These are phyloP conservation scores for Caenorhabditis panamensis DNA, from an alignment of 2,888 invertebrate species.

Conservation along the genomic window DNA sequence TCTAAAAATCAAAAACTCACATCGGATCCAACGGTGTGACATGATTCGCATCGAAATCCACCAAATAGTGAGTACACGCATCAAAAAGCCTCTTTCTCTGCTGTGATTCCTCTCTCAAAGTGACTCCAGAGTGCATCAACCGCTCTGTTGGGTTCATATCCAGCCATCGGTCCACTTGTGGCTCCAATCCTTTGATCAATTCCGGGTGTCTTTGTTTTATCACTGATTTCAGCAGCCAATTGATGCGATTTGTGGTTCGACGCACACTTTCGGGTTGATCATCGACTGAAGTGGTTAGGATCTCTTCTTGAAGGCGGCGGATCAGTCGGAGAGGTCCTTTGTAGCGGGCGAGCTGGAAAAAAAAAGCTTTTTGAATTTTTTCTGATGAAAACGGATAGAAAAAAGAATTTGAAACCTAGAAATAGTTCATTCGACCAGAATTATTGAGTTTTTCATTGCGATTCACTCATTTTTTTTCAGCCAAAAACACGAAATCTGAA, in stretches of 20 bases:
- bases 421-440: too few relatives aligned
- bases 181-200: conserved; percentile 62
- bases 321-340: conserved; percentile 75
- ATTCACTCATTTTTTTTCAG: too few relatives aligned
- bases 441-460: too few relatives aligned
- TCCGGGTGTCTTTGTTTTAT: conserved; percentile 71
- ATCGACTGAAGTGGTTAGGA: conserved; percentile 72
- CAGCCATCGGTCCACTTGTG: conserved; percentile 69
- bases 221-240: conserved; percentile 73
- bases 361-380: too few relatives aligned
- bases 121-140: conserved; percentile 58
- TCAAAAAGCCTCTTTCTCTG: conserved; percentile 62
- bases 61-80: conserved; percentile 70
- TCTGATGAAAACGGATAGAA: too few relatives aligned
- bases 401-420: too few relatives aligned
- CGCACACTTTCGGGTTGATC: conserved; percentile 53
- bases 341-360: conserved; percentile 71
- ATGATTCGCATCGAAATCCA: conserved; percentile 74
- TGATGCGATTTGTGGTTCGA: conserved; percentile 60
- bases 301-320: conserved; percentile 77
- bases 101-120: conserved; percentile 36
- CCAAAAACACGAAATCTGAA: too few relatives aligned
- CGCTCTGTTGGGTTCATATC: conserved; percentile 67
- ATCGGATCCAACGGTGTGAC: conserved; percentile 69
- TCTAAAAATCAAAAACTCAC: too few relatives aligned